These are phyloP conservation scores for Andricus grossulariae DNA, from an alignment of 1,140 invertebrate species.

Conservation along the genomic window DNA sequence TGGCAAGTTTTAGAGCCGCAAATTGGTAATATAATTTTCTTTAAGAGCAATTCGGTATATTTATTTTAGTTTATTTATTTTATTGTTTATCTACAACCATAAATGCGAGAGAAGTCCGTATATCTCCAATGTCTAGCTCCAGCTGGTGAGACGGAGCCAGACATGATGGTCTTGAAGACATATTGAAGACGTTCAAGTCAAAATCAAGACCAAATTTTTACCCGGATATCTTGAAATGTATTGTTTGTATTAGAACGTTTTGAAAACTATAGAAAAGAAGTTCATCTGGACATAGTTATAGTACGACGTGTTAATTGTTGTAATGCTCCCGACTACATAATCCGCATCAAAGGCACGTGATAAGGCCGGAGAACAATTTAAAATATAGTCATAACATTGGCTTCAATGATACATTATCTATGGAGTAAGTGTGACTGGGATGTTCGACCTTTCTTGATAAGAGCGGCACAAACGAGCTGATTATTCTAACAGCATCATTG, in stretches of 20 bases:
- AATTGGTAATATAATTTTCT: too few species aligned
- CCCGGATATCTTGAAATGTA: too few species aligned
- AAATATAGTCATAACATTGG: conserved; percentile 70
- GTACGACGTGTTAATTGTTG: conserved; percentile 24
- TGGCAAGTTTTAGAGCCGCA: too few species aligned
- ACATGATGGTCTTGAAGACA: too few species aligned
- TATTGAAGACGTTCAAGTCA: too few species aligned
- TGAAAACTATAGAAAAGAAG: conserved; percentile 15
- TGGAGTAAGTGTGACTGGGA: conserved; percentile 68
- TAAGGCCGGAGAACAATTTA: conserved; percentile 62
- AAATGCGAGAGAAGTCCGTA: too few species aligned
- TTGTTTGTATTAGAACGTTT: neutral
- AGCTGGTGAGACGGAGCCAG: too few species aligned
- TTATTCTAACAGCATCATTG: conserved; percentile 59
- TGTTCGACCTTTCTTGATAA: conserved; percentile 74
- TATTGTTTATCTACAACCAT: too few species aligned
- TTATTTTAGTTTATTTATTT: too few species aligned
- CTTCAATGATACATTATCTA: conserved; percentile 70
- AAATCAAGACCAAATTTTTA: too few species aligned
- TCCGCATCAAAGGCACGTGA: conserved; percentile 53
- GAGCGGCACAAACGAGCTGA: conserved; percentile 54
- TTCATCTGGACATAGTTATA: conserved; percentile 4
- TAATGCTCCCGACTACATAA: conserved; percentile 55
- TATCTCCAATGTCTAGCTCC: too few species aligned
- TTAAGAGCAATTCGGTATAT: too few species aligned